Conservation (phyloP, 2,113 vertebrate genomes). For the Campylorhamphus procurvoides region DNA sequence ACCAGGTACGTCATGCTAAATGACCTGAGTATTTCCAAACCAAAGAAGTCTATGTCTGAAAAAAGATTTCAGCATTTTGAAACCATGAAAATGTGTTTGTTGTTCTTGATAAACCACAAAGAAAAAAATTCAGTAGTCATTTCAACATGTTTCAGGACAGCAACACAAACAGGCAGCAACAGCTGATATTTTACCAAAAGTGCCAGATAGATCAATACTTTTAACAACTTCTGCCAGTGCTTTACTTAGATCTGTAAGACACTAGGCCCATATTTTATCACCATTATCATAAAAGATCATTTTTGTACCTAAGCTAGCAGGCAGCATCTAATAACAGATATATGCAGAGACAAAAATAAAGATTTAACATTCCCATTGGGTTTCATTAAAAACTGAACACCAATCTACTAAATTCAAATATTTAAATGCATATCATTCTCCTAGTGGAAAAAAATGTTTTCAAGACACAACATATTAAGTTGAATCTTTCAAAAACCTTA, state of each 20-base stretch:
- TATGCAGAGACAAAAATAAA: not conserved
- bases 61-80: not conserved
- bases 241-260: not conserved
- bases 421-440: not conserved
- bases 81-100: not conserved
- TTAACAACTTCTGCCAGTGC: not conserved
- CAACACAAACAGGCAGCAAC: slow-evolving; percentile 3
- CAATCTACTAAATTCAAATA: not conserved
- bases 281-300: not conserved
- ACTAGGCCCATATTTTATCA: not conserved
- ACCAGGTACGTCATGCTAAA: not conserved
- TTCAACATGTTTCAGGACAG: slow-evolving; percentile 19
- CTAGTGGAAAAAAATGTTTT: not conserved
- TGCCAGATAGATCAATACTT: not conserved
- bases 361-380: not conserved
- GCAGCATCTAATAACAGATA: not conserved
- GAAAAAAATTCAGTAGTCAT: not conserved
- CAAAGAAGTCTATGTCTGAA: not conserved
- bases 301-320: not conserved
- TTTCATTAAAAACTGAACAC: not conserved
- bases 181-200: slow-evolving; percentile 36
- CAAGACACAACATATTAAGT: not conserved
- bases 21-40: not conserved
- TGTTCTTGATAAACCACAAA: not conserved
- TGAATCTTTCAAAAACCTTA: not conserved